Base-by-base conservation (phyloP, 2,797 vertebrate genomes). In the Mormyrus hasselquistii region DNA sequence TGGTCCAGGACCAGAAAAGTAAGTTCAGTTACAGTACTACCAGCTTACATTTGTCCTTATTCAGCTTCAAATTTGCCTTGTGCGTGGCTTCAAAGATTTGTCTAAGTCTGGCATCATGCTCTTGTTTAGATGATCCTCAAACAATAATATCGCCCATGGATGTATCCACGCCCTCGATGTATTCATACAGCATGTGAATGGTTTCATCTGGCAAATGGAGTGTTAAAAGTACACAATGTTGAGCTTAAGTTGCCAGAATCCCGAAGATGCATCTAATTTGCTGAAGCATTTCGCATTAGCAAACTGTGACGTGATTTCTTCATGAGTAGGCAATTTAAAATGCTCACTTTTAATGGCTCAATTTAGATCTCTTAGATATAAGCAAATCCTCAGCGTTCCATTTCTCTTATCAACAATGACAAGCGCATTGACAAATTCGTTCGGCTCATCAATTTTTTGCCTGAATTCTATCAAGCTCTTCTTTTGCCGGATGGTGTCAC, bases 231-330 rank as follows among this genome's bases (percentile, higher is more conserved):
- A 25, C 41, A 69, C 59, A 50, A 47, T 6, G 12, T 88, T 69
- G 1, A 88, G 9, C 87, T 47, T 16, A 29, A 87, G 14, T 57
- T 87, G 53, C 52, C 53, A 87, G 52, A 87, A 87, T 38, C 85
- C 25, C 6, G 53, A 87, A 6, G 29, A 57, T 34, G 34, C 55
- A 84, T 84, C 44, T 12, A 50, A 49, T 52, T 53, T 55, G 49
- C 12, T 55, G 3, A 57, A 57, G 3, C 38, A 86, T 55, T 86
- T 53, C 8, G 22, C 22, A 55, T 86, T 53, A 50, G 12, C 84
- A 86, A 86, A 86, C 25, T 44, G 73, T 79, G 79, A 22, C 84
- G 57, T 55, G 19, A 86, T 86, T 86, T 86, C 84, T 53, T 86
- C n/a, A 86, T 1, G 6, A 34, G 22, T 86, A 2, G 9, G 22